Percentiles rank a stretch among this genome's conserved stretches.
phyloP scores from a whole-genome alignment of 2,797 vertebrate genomes.

The Acanthornis magna region DNA sequence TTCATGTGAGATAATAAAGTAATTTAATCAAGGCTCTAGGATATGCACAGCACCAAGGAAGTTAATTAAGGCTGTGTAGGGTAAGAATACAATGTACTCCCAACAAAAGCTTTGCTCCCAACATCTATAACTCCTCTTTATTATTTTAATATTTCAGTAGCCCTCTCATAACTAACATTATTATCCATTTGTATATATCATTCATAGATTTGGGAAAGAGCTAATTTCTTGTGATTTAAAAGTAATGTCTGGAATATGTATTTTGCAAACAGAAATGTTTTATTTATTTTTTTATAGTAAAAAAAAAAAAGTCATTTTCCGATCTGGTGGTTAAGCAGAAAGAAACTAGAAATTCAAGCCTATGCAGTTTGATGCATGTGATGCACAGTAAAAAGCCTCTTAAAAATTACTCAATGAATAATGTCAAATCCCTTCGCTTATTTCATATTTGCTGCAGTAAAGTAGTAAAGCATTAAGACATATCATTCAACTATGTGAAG shows the following conservation, averaged over 20 bases:
- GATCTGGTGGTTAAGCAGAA: not conserved
- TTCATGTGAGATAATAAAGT: not conserved
- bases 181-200: not conserved
- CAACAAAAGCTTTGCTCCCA: not conserved
- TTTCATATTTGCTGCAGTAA: constrained; percentile 1
- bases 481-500: not conserved
- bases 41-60: not conserved
- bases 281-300: not conserved
- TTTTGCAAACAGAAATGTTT: not conserved
- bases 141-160: not conserved
- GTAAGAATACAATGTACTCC: not conserved
- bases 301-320: not conserved
- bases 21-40: not conserved
- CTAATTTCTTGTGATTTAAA: not conserved
- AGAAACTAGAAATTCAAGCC: not conserved
- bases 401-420: constrained; percentile 3
- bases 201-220: not conserved
- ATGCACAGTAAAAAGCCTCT: not conserved
- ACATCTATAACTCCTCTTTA: not conserved
- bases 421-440: not conserved
- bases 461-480: not conserved
- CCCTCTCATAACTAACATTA: not conserved
- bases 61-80: not conserved
- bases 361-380: not conserved
- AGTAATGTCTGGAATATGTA: not conserved